Percentiles rank a stretch among this genome's conserved stretches.
Conservation (phyloP, 2,113 vertebrate species). For the Oryzias melastigma region DNA sequence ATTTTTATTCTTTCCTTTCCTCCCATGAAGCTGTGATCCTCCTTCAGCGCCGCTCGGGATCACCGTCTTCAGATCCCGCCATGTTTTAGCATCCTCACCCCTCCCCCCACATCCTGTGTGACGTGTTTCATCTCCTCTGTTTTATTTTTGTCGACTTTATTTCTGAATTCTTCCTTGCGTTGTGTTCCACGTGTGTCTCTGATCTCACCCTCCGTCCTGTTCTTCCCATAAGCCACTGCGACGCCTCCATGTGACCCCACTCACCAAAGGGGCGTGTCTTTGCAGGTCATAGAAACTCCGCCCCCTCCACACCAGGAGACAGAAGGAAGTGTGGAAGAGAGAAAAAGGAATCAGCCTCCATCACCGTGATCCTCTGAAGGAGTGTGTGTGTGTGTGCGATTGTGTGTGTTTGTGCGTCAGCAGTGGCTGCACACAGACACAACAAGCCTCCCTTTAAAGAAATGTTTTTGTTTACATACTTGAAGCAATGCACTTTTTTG, state of each 20-base stretch:
- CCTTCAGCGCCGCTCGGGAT: slow-evolving; percentile 56
- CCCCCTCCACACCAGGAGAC: slow-evolving; percentile 24
- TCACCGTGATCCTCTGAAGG: slow-evolving; percentile 27
- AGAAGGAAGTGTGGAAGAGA: slow-evolving; percentile 19
- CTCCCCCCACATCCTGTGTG: slow-evolving; percentile 8
- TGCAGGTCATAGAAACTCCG: slow-evolving; percentile 72
- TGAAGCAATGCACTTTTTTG: slow-evolving; percentile 78
- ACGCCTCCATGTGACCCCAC: slow-evolving; percentile 70
- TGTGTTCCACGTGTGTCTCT: slow-evolving; percentile 23
- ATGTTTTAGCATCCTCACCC: slow-evolving; percentile 40
- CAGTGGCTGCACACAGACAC: slow-evolving; percentile 53
- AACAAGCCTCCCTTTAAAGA: slow-evolving; percentile 56
- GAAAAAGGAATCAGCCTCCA: slow-evolving; percentile 29
- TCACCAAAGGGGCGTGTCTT: slow-evolving; percentile 72
- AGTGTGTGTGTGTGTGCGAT: slow-evolving; percentile 13
- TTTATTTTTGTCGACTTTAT: slow-evolving; percentile 54
- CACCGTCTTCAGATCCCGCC: slow-evolving; percentile 50
- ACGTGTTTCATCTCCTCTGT: slow-evolving; percentile 56
- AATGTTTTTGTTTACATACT: slow-evolving; percentile 78
- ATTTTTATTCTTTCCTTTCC: slow-evolving; percentile 91
- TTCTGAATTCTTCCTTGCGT: slow-evolving; percentile 47
- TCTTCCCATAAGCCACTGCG: slow-evolving; percentile 71
- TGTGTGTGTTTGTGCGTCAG: slow-evolving; percentile 26
- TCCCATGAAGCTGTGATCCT: slow-evolving; percentile 81
- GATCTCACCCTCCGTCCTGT: slow-evolving; percentile 41